A percentile compares a stretch with the other conserved stretches of the same genome.
These are phyloP conservation scores for Gadopsis marmoratus DNA, from an alignment of 2,797 vertebrate genomes.

Conservation along the genomic window DNA sequence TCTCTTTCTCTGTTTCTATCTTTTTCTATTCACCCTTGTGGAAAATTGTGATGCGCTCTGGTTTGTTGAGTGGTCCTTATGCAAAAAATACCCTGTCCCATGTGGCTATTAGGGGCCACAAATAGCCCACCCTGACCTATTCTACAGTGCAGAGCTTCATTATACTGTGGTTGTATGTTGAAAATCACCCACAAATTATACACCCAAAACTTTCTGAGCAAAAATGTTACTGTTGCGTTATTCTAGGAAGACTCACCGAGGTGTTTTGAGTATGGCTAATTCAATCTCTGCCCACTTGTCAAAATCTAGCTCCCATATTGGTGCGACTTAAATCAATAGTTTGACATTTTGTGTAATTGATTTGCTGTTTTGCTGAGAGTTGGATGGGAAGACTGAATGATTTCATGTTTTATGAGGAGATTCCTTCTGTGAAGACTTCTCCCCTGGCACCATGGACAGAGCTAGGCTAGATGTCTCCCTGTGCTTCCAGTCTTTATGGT, in stretches of 20 bases:
- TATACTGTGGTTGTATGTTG: neutral
- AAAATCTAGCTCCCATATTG: neutral
- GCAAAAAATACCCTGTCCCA: slow-evolving; percentile 31
- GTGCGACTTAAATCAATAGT: neutral
- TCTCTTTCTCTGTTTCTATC: slow-evolving; percentile 34
- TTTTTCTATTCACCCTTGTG: slow-evolving; percentile 47
- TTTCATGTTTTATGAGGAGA: neutral
- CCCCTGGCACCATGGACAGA: neutral
- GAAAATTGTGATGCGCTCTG: slow-evolving; percentile 50
- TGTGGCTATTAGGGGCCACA: slow-evolving; percentile 15
- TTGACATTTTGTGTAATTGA: neutral
- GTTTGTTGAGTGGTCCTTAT: slow-evolving; percentile 45
- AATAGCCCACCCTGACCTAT: slow-evolving; percentile 16
- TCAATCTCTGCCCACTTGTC: neutral
- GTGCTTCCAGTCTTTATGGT: neutral
- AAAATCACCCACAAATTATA: neutral
- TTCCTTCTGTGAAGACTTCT: neutral
- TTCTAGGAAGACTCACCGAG: neutral
- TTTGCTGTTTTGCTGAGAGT: neutral
- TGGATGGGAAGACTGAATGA: neutral
- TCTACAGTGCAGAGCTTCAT: neutral
- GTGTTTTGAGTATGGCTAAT: neutral
- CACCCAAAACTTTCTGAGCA: neutral
- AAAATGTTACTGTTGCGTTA: neutral
- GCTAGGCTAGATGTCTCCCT: neutral